Base-by-base conservation (phyloP, 2,113 vertebrate genomes). In the Machaerirhynchus nigripectus region DNA sequence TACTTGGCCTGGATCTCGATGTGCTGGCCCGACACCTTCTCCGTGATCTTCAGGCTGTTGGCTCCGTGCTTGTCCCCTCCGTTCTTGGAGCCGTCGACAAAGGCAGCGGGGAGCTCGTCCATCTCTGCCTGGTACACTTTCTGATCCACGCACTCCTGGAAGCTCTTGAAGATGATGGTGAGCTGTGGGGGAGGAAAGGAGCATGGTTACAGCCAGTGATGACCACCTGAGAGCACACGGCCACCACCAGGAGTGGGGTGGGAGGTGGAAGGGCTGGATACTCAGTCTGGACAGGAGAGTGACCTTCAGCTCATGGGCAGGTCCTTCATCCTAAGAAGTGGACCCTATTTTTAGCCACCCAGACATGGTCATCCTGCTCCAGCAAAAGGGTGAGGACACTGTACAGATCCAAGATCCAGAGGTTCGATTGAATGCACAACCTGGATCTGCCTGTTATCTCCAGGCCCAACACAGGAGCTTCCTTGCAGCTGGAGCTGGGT, bases 141-240 rank as follows among this genome's bases (percentile, higher is more conserved):
- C 98, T 99, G 99, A 50, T 99, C 99, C 81, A 99, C 98, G 0
- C 99, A 99, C 89, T 99, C 99, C 93, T 99, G 99, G 97, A 99
- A 99, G 93, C 98, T 99, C 98, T 99, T 99, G 93, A 99, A 99
- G 97, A 99, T 99, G 98, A 99, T 99, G 63, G 99, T 99, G 92
- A 99, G 98, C 99, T 99, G 97, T 11, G 4, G 11, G 76, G 56
- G 47, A 86, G 63, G 60, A 85, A 88, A 20, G 12, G 16, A 64
- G 37, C 3, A 26, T 1, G 30, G 63, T 94, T 81, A 96, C 63
- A 59, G 76, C 7, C 16, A 47, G 61, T 0, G 0, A 13, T 22
- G 65, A 39, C 17, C 64, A 67, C 27, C 27, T 13, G 39, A 61
- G 30, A 86, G 33, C 33, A 24, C 6, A 39, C 0, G 3, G 33